A percentile compares a stretch with the other conserved stretches of the same genome.
These are phyloP conservation scores for Enteromius mattozi DNA, from an alignment of 2,797 vertebrate species.

Conservation along the genomic window DNA sequence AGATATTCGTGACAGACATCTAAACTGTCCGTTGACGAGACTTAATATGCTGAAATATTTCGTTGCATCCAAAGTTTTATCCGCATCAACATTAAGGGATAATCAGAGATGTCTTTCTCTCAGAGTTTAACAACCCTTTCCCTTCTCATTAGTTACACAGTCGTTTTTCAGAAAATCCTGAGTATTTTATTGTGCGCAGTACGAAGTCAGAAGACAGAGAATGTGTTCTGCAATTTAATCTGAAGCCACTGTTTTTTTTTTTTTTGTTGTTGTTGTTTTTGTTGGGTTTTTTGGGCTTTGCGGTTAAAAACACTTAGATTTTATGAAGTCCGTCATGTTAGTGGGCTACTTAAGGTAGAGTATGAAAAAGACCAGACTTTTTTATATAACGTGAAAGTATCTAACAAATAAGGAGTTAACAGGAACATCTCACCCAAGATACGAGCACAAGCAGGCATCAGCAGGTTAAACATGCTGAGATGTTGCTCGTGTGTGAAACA, in stretches of 20 bases:
- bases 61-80: background rate
- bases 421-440: background rate
- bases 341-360: background rate
- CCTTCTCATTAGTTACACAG: background rate
- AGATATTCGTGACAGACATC: background rate
- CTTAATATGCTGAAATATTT: background rate
- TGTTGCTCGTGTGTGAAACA: background rate
- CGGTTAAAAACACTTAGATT: background rate
- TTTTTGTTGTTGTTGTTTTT: too few relatives aligned
- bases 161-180: background rate
- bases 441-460: background rate
- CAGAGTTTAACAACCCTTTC: background rate
- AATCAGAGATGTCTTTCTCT: background rate
- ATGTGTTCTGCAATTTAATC: background rate
- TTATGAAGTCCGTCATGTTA: background rate
- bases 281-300: background rate
- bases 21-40: background rate
- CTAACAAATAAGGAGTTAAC: background rate
- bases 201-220: background rate
- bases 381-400: constrained; percentile 2
- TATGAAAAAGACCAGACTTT: background rate
- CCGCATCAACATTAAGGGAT: background rate
- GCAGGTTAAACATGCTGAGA: background rate
- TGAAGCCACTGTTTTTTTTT: background rate
- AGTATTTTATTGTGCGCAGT: background rate